Percentiles rank a stretch among this genome's conserved stretches.
phyloP scores from a whole-genome alignment of 2,113 vertebrate genomes.

The Thalassarche chlororhynchos region DNA sequence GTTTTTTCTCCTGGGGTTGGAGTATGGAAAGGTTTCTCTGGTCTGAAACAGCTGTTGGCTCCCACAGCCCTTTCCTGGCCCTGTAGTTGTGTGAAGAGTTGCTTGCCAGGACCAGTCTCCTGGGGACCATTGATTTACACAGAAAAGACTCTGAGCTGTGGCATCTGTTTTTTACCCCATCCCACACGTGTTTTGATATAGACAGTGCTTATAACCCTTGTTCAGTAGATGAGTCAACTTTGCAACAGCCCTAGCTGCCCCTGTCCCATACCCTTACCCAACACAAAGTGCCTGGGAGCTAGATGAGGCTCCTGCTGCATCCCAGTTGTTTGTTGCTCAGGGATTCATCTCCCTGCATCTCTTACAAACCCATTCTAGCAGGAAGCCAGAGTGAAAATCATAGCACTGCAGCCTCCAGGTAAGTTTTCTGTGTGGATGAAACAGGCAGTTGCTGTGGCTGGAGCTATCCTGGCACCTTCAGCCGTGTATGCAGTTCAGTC shows the following conservation, averaged over 20 bases:
- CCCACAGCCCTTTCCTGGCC: background rate
- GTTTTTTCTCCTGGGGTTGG: background rate
- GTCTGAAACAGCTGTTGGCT: background rate
- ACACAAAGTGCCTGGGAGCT: background rate
- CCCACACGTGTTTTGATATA: background rate
- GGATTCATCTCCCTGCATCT: background rate
- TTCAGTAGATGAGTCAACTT: background rate
- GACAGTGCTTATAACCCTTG: background rate
- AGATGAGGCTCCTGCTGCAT: background rate
- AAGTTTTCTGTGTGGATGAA: background rate
- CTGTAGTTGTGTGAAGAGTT: background rate
- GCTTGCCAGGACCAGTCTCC: background rate
- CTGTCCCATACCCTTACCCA: background rate
- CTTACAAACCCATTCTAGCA: background rate
- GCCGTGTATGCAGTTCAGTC: background rate
- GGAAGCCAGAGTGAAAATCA: background rate
- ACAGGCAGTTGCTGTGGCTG: background rate
- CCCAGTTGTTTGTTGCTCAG: background rate
- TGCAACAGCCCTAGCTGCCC: background rate
- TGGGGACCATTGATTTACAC: background rate
- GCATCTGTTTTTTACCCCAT: background rate
- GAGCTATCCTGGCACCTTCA: background rate
- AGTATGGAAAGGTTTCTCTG: background rate
- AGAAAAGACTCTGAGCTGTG: background rate
- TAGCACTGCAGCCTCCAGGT: background rate